A percentile compares a stretch with the other conserved stretches of the same genome.
Evolutionary conservation across 1,140 invertebrate species (phyloP).

Genomic region (Orchestia grillus): DNA sequence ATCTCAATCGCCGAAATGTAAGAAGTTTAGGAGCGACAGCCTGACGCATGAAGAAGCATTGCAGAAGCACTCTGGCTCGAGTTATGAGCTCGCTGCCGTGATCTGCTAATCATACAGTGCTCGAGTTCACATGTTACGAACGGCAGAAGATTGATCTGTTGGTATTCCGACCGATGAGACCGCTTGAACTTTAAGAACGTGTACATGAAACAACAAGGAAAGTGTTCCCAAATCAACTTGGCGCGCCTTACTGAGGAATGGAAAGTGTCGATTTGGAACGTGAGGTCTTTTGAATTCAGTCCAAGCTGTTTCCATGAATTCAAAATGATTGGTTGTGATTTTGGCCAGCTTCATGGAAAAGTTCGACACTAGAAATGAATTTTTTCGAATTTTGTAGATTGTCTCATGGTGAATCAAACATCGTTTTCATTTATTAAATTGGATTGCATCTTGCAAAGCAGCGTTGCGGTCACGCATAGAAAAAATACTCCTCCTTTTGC

Average conservation of each 20-base stretch:
- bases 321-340: background rate
- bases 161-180: background rate
- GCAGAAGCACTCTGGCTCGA: background rate
- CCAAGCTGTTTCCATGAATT: background rate
- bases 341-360: background rate
- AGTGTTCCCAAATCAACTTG: background rate
- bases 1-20: background rate
- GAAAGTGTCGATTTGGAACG: background rate
- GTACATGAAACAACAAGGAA: background rate
- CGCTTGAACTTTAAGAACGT: background rate
- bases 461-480: too few relatives aligned
- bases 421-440: background rate
- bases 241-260: background rate
- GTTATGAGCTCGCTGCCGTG: background rate
- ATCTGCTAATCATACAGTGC: constrained; percentile 10
- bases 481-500: background rate
- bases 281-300: background rate
- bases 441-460: too few relatives aligned
- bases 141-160: background rate
- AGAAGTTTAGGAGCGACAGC: background rate
- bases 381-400: background rate
- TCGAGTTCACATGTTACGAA: background rate
- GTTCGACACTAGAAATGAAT: background rate
- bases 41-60: constrained; percentile 30
- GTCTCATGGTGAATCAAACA: background rate